Conservation (phyloP, 2,113 vertebrate species). For the Centrocercus urophasianus region DNA sequence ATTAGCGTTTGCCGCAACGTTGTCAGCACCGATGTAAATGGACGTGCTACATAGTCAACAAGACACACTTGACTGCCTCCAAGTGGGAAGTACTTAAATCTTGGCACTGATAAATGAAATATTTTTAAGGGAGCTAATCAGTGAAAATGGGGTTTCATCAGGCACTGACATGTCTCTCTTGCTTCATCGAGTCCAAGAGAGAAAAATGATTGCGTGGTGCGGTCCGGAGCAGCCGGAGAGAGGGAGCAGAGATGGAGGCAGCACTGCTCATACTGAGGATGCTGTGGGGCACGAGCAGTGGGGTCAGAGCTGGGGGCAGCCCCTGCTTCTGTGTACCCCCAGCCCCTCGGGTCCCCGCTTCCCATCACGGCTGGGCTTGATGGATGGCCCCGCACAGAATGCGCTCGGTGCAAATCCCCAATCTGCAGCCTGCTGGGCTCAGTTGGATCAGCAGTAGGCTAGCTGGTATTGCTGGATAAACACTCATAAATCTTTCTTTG, state of each 20-base stretch:
- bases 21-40: constrained; percentile 91
- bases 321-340: background rate
- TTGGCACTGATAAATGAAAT: constrained; percentile 97
- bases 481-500: constrained; percentile 78
- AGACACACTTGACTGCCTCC: constrained; percentile 86
- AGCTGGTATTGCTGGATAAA: constrained; percentile 78
- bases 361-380: constrained; percentile 14
- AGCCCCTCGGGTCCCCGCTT: background rate
- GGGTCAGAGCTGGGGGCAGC: background rate
- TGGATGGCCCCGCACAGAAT: constrained; percentile 68
- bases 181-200: constrained; percentile 87
- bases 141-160: constrained; percentile 94
- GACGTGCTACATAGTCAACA: constrained; percentile 91
- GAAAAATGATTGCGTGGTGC: constrained; percentile 85
- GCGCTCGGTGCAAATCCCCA: constrained; percentile 71
- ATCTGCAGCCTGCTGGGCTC: constrained; percentile 79
- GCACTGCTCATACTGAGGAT: background rate
- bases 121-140: constrained; percentile 95
- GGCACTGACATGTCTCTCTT: constrained; percentile 88
- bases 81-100: constrained; percentile 80
- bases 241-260: background rate
- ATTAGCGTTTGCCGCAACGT: constrained; percentile 83
- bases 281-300: background rate
- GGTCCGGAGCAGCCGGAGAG: constrained; percentile 53
- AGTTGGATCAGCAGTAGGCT: constrained; percentile 77